These are phyloP conservation scores for Aphelenchoides fujianensis DNA, from an alignment of 1,140 invertebrate genomes.

Conservation along the genomic window DNA sequence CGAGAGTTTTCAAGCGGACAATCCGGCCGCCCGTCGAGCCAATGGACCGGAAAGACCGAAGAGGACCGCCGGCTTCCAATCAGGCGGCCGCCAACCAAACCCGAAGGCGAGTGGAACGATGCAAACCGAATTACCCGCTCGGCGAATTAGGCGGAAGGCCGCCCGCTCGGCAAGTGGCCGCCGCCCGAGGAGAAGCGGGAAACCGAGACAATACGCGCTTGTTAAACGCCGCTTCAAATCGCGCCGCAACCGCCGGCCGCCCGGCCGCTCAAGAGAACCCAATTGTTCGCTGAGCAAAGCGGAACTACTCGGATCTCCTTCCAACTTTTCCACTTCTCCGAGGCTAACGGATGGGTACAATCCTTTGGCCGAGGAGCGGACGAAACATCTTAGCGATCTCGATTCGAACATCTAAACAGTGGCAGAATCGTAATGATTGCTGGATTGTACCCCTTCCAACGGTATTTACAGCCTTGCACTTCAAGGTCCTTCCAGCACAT, in stretches of 20 bases:
- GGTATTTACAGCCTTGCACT: no score
- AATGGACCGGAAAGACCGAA: background rate
- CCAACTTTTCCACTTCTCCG: no score
- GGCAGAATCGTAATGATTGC: no score
- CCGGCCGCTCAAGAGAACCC: no score
- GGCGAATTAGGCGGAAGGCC: background rate
- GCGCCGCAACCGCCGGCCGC: background rate
- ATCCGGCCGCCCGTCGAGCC: background rate
- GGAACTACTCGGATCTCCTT: conserved; percentile 4
- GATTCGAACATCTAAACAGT: no score
- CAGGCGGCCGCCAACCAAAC: background rate
- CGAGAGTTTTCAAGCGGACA: background rate
- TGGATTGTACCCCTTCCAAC: no score
- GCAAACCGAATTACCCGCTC: background rate
- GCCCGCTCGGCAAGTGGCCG: no score
- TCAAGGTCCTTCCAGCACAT: no score
- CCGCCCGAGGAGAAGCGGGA: background rate
- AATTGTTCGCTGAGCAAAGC: background rate
- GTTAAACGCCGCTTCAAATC: background rate
- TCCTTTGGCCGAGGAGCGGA: no score
- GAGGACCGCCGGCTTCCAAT: background rate
- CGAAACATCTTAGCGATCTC: no score
- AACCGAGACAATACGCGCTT: background rate
- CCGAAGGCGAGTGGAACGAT: background rate
- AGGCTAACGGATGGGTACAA: no score